Evolutionary conservation across 2,797 vertebrate genomes (phyloP).

Genomic region (Typhlichthys eigenmanni): DNA sequence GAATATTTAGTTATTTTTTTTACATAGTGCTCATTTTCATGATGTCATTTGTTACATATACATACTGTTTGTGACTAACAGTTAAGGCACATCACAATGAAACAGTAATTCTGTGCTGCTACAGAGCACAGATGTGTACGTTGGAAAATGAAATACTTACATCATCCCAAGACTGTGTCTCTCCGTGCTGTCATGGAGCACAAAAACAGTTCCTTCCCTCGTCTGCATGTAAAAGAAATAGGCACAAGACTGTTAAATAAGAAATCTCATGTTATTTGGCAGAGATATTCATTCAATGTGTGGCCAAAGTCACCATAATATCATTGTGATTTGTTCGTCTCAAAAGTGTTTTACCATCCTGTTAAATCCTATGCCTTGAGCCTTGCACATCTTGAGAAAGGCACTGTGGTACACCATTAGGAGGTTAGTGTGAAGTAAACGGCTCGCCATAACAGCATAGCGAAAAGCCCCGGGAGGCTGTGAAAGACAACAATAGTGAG

Average conservation of each 20-base stretch:
- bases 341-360: constrained; percentile 76
- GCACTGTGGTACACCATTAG: constrained; percentile 79
- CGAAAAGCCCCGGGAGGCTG: constrained; percentile 52
- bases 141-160: constrained; percentile 75
- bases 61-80: too few species aligned
- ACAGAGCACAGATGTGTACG: too few species aligned
- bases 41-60: background rate
- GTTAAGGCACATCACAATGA: too few species aligned
- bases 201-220: constrained; percentile 84
- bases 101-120: too few species aligned
- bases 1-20: background rate
- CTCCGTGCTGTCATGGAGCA: constrained; percentile 80
- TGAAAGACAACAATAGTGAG: constrained; percentile 6
- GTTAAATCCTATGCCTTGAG: constrained; percentile 83
- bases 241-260: constrained; percentile 26
- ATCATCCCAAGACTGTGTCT: constrained; percentile 84
- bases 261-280: background rate
- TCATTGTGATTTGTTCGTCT: background rate
- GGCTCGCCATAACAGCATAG: constrained; percentile 79
- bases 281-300: background rate
- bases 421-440: constrained; percentile 81
- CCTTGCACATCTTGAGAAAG: constrained; percentile 83
- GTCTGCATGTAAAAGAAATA: constrained; percentile 69
- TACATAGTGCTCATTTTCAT: background rate
- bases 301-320: background rate